A percentile compares a stretch with the other conserved stretches of the same genome.
Evolutionary conservation across 2,888 invertebrate genomes (phyloP).

Genomic region (Anoncus sp.): DNA sequence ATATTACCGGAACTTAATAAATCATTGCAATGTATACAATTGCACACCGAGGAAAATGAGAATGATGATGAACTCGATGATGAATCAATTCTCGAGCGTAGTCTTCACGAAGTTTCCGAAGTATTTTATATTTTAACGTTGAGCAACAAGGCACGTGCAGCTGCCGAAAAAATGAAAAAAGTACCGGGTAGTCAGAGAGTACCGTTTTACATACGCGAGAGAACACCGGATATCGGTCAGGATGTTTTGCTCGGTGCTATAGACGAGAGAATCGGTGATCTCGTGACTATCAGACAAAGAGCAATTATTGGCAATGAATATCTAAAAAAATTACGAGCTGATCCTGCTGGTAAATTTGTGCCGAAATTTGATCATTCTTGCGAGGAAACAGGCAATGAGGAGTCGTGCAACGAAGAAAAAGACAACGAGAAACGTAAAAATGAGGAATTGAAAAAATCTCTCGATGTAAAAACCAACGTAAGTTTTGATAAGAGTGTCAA

Average conservation of each 20-base stretch:
- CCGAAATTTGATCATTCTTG: conserved; percentile 18
- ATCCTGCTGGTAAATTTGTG: conserved; percentile 24
- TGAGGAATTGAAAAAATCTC: too few relatives aligned
- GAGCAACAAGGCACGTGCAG: conserved; percentile 56
- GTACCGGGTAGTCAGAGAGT: conserved; percentile 4
- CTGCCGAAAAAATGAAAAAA: conserved; percentile 35
- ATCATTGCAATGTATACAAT: conserved; percentile 53
- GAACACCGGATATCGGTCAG: conserved; percentile 46
- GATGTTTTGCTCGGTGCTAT: conserved; percentile 54
- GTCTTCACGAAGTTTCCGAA: conserved; percentile 69
- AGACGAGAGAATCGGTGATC: conserved; percentile 55
- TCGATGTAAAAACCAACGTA: neutral
- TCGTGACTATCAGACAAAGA: conserved; percentile 44
- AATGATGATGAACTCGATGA: conserved; percentile 48
- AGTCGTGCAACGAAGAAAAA: neutral
- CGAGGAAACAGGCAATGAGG: neutral
- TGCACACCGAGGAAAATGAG: conserved; percentile 16
- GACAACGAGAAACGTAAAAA: too few relatives aligned
- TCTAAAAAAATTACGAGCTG: conserved; percentile 31
- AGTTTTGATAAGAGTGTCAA: neutral
- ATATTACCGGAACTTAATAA: conserved; percentile 29
- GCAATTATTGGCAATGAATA: conserved; percentile 53
- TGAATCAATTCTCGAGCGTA: conserved; percentile 58
- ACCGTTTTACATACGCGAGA: conserved; percentile 13
- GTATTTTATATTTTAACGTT: conserved; percentile 60